phyloP scores from a whole-genome alignment of 2,113 vertebrate genomes.

The Hyperopisus bebe region DNA sequence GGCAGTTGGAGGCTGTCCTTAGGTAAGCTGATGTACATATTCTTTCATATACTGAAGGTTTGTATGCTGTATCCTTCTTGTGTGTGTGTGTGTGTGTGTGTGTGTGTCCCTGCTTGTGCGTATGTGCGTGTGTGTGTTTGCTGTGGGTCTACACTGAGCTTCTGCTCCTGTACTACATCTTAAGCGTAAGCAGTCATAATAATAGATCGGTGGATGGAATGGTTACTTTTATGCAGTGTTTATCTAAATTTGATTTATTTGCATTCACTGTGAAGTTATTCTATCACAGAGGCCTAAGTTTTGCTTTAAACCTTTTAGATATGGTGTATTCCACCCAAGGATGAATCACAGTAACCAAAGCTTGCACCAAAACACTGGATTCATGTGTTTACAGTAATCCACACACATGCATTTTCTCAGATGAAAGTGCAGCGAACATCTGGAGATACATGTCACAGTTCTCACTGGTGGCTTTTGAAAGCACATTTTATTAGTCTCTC shows the following conservation, averaged over 20 bases:
- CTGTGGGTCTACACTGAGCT: not conserved
- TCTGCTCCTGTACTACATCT: not conserved
- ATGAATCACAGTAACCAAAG: not conserved
- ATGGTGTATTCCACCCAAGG: not conserved
- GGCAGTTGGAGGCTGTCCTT: not conserved
- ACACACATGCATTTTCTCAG: not conserved
- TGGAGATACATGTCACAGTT: slow-evolving; percentile 1
- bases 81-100: not conserved
- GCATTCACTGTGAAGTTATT: not conserved
- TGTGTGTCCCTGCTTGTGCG: not conserved
- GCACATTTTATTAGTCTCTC: not conserved
- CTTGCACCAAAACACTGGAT: not conserved
- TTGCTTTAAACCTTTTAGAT: not conserved
- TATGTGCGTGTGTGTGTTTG: not conserved
- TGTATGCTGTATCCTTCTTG: not conserved
- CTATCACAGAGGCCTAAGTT: not conserved
- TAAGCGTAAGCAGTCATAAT: no score
- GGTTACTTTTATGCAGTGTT: not conserved
- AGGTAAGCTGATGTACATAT: not conserved
- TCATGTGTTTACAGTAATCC: not conserved
- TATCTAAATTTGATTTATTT: not conserved
- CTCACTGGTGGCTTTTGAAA: not conserved
- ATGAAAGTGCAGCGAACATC: not conserved
- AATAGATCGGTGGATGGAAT: not conserved
- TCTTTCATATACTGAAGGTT: not conserved